Conservation (phyloP, 1,140 invertebrate species). For the Magallana angulata region DNA sequence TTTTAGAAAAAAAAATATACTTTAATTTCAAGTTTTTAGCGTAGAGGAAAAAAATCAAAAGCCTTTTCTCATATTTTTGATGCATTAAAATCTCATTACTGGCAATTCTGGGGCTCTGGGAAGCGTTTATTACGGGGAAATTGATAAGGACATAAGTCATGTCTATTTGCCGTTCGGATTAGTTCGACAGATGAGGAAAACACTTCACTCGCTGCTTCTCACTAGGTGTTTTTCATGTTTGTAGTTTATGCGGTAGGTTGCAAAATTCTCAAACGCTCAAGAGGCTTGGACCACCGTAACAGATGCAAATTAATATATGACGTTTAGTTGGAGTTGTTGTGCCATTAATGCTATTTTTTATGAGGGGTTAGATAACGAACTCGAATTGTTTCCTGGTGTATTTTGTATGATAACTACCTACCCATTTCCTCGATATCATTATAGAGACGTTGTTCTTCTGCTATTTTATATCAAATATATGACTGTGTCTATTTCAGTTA, state of each 20-base stretch:
- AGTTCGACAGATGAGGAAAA: slow-evolving; percentile 31
- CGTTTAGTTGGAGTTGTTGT: slow-evolving; percentile 33
- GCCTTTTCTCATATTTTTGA: slow-evolving; percentile 22
- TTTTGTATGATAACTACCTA: slow-evolving; percentile 4
- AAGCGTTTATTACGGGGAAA: slow-evolving; percentile 26
- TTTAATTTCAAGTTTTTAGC: too few relatives aligned
- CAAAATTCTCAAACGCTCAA: slow-evolving; percentile 33
- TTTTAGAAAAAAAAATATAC: too few relatives aligned
- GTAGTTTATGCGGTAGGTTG: slow-evolving; percentile 37
- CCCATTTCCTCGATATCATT: slow-evolving; percentile 4
- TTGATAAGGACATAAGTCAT: slow-evolving; percentile 38
- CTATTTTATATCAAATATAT: slow-evolving; percentile 6
- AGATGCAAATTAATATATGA: slow-evolving; percentile 34
- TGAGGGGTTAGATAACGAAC: slow-evolving; percentile 29
- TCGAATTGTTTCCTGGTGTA: slow-evolving; percentile 30
- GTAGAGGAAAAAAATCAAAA: not conserved
- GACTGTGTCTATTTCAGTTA: not conserved
- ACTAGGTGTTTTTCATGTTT: slow-evolving; percentile 36
- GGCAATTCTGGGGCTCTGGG: slow-evolving; percentile 22
- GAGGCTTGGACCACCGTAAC: slow-evolving; percentile 20
- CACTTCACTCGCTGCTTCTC: slow-evolving; percentile 28
- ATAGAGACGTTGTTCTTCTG: not conserved
- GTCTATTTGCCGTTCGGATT: slow-evolving; percentile 35
- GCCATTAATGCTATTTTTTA: slow-evolving; percentile 32
- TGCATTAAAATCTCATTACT: slow-evolving; percentile 36